Conservation (phyloP, 1,140 invertebrate species). For the Eupristina koningsbergeri region DNA sequence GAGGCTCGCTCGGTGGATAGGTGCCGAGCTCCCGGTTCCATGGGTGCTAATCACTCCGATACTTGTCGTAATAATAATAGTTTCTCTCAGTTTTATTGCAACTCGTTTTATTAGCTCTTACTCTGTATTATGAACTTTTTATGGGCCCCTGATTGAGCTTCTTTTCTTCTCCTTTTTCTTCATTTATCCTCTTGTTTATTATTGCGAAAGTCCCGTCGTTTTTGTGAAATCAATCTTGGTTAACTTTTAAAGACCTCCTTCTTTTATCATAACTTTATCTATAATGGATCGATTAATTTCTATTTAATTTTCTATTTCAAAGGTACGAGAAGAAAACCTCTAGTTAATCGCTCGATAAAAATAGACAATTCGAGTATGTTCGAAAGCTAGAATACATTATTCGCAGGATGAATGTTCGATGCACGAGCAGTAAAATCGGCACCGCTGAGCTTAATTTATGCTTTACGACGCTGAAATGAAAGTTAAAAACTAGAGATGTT, state of each 20-base stretch:
- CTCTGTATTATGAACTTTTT: constrained; percentile 16
- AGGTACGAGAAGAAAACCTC: too few relatives aligned
- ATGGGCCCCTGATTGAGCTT: background rate
- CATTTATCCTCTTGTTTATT: background rate
- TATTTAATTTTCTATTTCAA: too few relatives aligned
- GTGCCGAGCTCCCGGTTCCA: background rate
- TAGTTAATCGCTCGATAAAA: too few relatives aligned
- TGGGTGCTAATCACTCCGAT: constrained; percentile 10
- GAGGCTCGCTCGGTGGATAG: background rate
- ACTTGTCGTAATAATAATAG: constrained; percentile 36
- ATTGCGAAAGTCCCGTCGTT: background rate
- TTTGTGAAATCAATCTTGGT: background rate
- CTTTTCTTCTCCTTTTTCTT: constrained; percentile 2
- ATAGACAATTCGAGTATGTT: too few relatives aligned
- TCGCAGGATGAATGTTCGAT: too few relatives aligned
- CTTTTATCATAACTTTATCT: too few relatives aligned
- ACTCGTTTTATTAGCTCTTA: background rate
- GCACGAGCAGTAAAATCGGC: too few relatives aligned
- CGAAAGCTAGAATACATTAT: too few relatives aligned
- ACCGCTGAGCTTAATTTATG: too few relatives aligned
- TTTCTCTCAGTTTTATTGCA: constrained; percentile 16
- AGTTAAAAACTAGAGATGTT: too few relatives aligned
- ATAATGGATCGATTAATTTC: too few relatives aligned
- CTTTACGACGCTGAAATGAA: too few relatives aligned
- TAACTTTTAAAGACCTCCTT: background rate